A percentile compares a stretch with the other conserved stretches of the same genome.
phyloP scores from a whole-genome alignment of 2,113 vertebrate genomes.

The Hemichromis elongatus region DNA sequence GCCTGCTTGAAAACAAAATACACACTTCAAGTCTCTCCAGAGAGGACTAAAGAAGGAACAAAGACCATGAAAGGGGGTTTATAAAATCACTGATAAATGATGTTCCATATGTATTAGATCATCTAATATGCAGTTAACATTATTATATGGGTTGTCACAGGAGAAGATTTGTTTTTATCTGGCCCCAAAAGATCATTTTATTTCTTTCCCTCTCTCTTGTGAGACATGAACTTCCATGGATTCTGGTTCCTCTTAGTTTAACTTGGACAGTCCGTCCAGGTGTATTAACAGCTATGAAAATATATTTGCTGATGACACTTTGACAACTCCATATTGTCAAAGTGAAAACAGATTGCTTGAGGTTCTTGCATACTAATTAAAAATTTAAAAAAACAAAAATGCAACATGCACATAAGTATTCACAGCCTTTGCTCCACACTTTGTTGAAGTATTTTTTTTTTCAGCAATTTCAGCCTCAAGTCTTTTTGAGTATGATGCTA shows the following conservation, averaged over 20 bases:
- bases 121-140: not conserved
- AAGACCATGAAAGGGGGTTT: conserved; percentile 20
- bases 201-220: not conserved
- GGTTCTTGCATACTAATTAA: not conserved
- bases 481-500: not conserved
- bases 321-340: not conserved
- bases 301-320: not conserved
- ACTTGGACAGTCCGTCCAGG: not conserved
- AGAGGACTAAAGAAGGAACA: conserved; percentile 16
- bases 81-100: conserved; percentile 39
- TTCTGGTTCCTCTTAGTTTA: not conserved
- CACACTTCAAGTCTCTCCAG: conserved; percentile 56
- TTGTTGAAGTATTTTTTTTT: not conserved
- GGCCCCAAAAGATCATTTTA: not conserved
- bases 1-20: conserved; percentile 59
- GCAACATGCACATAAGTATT: not conserved
- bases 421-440: not conserved
- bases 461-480: not conserved
- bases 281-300: not conserved
- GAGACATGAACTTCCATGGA: not conserved
- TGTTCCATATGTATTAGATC: not conserved
- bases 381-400: too few species aligned
- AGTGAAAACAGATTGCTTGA: not conserved
- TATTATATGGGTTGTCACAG: conserved; percentile 2
- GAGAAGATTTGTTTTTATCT: not conserved